Evolutionary conservation across 1,140 invertebrate species (phyloP), one percentile per base, ranked within the genome.

Genomic region (Ridgeia piscesae): DNA sequence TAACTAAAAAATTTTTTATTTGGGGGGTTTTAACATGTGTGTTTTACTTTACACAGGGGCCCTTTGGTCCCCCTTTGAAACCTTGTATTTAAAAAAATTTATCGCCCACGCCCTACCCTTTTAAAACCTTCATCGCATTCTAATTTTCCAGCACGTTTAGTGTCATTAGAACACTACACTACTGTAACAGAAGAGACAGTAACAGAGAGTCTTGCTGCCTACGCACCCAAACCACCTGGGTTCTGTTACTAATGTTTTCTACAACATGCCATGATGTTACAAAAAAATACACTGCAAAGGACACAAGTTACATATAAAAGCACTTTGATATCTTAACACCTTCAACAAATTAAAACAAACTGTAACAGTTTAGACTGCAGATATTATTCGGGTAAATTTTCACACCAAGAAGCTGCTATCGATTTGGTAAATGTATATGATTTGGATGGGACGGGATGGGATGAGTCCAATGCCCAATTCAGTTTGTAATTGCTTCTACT

Each of bases 201-300:
- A 0, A 21, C 58, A 77, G 0, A 77, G 58, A 77, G 2, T 77
- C 2, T 77, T 77, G 2, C 27, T 21, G 58, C 27, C 2, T 21
- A 77, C 58, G 27, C 58, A 14, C 27, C 58, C 58, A 77, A 4
- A 77, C 27, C 11, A 77, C 58, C 27, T 4, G 11, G 58, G 58
- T 77, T 77, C 58, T 77, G 58, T 77, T 77, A 77, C 17, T 77
- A 77, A 77, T 77, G 58, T 77, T 77, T 77, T 77, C 58, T 77
- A 77, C 58, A 17, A 77, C 4, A 77, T 77, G 8, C 11, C 58
- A 31, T 77, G 58, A 77, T 77, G 58, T 31, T 77, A 21, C 27
- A 14, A 21, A 77, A 31, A 77, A 77, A 2, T n/a, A n/a, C n/a
- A n/a, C n/a, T n/a, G n/a, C n/a, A n/a, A n/a, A n/a, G n/a, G n/a